Percentiles rank a stretch among this genome's conserved stretches.
These are phyloP conservation scores for Petrocephalus schoutedeni DNA, from an alignment of 2,797 vertebrate species.

Conservation along the genomic window DNA sequence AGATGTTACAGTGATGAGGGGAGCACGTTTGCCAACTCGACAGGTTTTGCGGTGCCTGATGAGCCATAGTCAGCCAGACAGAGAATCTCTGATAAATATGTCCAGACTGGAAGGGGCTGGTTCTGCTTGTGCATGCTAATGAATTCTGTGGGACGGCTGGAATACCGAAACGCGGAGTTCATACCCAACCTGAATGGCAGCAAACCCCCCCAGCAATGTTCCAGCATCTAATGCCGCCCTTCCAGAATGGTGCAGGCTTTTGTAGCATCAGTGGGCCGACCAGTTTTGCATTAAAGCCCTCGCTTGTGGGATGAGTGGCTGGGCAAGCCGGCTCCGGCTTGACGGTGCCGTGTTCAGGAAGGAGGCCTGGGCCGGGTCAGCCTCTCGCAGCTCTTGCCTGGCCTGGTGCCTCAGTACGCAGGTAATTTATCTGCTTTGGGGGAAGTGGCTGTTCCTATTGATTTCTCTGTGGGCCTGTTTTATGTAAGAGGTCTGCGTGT, in stretches of 20 bases:
- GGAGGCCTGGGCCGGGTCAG: neutral
- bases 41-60: no score
- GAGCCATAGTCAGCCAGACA: no score
- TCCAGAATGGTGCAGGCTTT: neutral
- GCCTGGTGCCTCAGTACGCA: neutral
- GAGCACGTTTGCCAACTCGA: no score
- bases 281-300: neutral
- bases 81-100: no score
- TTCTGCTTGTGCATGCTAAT: no score
- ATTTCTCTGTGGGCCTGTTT: neutral
- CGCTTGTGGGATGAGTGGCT: neutral
- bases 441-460: neutral
- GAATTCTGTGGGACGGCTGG: no score
- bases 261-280: neutral
- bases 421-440: neutral
- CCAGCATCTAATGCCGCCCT: neutral
- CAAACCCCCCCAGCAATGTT: neutral
- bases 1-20: no score
- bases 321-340: neutral
- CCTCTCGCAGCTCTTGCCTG: neutral
- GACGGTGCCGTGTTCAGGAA: neutral
- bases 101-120: no score
- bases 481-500: neutral
- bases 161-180: no score
- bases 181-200: neutral